phyloP scores from a whole-genome alignment of 2,888 invertebrate species.

The Synanthedon tipuliformis region DNA sequence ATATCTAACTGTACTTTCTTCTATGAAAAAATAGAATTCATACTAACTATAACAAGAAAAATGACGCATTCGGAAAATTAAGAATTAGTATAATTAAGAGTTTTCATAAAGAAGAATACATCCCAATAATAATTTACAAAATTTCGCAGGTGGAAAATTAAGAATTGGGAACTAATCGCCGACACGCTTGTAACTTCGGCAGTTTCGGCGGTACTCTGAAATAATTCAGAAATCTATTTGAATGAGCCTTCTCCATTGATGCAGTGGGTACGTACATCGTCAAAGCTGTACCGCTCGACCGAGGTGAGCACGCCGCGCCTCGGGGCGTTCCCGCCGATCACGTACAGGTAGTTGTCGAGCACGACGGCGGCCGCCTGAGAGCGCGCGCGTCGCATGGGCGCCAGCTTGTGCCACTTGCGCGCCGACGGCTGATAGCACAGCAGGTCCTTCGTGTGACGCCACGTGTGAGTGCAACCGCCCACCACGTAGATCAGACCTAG shows the following conservation, averaged over 20 bases:
- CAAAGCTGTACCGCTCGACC: conserved; percentile 85
- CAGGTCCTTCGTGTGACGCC: conserved; percentile 83
- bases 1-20: too few relatives aligned
- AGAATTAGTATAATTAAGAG: too few relatives aligned
- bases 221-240: background rate
- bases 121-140: too few relatives aligned
- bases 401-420: conserved; percentile 81
- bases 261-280: conserved; percentile 71
- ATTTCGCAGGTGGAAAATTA: too few relatives aligned
- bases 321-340: conserved; percentile 89
- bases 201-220: too few relatives aligned
- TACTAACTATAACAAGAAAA: too few relatives aligned
- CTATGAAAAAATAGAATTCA: too few relatives aligned
- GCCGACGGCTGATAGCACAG: conserved; percentile 85
- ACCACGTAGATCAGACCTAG: conserved; percentile 88
- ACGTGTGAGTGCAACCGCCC: conserved; percentile 87
- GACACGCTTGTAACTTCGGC: too few relatives aligned
- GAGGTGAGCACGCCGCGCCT: conserved; percentile 82
- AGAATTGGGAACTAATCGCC: too few relatives aligned
- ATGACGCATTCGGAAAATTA: too few relatives aligned
- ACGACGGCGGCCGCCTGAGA: conserved; percentile 93
- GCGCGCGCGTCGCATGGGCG: conserved; percentile 83
- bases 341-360: conserved; percentile 84
- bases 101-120: too few relatives aligned
- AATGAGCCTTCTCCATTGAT: too few relatives aligned